Conservation (phyloP, 1,140 invertebrate genomes). For the Orussus abietinus region DNA sequence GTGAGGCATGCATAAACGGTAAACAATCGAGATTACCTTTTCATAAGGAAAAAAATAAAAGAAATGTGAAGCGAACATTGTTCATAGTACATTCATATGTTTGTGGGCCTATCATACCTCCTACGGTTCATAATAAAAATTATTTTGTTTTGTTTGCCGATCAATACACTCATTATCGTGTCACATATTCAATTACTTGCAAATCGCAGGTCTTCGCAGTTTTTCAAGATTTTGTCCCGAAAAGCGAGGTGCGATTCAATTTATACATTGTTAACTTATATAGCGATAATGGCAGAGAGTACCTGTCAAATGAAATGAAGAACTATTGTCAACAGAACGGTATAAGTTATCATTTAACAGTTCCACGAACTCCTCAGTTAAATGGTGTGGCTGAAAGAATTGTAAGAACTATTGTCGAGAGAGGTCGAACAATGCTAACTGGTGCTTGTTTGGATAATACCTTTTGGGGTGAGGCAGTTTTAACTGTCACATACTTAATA, state of each 20-base stretch:
- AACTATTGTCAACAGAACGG: slow-evolving; percentile 43
- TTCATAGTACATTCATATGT: slow-evolving; percentile 47
- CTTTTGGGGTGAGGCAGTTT: slow-evolving; percentile 45
- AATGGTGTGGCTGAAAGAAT: slow-evolving; percentile 55
- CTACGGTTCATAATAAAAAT: too few species aligned
- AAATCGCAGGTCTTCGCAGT: too few species aligned
- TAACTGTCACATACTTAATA: slow-evolving; percentile 45
- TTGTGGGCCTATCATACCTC: slow-evolving; percentile 46
- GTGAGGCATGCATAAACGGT: slow-evolving; percentile 44
- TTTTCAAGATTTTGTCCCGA: too few species aligned
- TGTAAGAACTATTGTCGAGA: slow-evolving; percentile 48
- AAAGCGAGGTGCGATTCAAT: slow-evolving; percentile 40
- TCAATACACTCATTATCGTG: too few species aligned
- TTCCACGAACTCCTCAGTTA: slow-evolving; percentile 50
- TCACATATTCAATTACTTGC: too few species aligned
- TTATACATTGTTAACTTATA: slow-evolving; percentile 41
- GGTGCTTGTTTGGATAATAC: slow-evolving; percentile 27
- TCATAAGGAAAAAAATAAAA: slow-evolving; percentile 35
- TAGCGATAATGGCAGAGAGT: slow-evolving; percentile 46
- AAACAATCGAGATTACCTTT: slow-evolving; percentile 44
- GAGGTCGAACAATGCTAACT: slow-evolving; percentile 40
- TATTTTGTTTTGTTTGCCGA: too few species aligned
- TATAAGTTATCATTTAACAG: slow-evolving; percentile 49
- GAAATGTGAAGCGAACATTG: slow-evolving; percentile 38
- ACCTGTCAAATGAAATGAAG: slow-evolving; percentile 45